Evolutionary conservation across 2,888 invertebrate species (phyloP).

Genomic region (Eurytoma adleriae): DNA sequence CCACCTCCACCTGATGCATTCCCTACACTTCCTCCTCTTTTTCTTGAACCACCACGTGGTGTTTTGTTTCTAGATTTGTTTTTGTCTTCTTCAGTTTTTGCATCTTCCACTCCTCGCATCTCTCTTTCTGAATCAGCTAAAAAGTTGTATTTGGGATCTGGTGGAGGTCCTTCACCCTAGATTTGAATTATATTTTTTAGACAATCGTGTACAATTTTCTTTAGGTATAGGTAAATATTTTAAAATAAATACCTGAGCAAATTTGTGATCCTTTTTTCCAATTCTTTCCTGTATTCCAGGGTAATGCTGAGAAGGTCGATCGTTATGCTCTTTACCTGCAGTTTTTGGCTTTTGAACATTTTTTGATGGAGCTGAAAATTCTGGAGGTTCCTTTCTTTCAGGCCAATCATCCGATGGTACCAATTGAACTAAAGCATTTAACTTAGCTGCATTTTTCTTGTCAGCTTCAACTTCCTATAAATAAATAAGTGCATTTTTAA

Average conservation of each 20-base stretch:
- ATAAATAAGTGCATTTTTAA: constrained; percentile 32
- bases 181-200: constrained; percentile 22
- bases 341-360: constrained; percentile 61
- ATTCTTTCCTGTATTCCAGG: constrained; percentile 61
- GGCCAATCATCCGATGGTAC: constrained; percentile 76
- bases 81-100: constrained; percentile 62
- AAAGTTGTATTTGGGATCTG: constrained; percentile 76
- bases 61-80: constrained; percentile 64
- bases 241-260: constrained; percentile 64
- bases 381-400: constrained; percentile 71
- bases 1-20: constrained; percentile 7
- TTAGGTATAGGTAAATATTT: constrained; percentile 19
- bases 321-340: constrained; percentile 57
- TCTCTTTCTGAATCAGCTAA: constrained; percentile 75
- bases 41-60: constrained; percentile 61
- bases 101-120: constrained; percentile 58
- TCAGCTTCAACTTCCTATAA: constrained; percentile 76
- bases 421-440: constrained; percentile 74
- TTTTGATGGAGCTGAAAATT: constrained; percentile 67
- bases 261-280: constrained; percentile 68
- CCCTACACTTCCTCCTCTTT: constrained; percentile 60
- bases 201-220: constrained; percentile 1
- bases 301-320: constrained; percentile 65
- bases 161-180: constrained; percentile 75
- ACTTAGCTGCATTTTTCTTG: constrained; percentile 74